Percentiles rank a stretch among this genome's conserved stretches.
These are phyloP conservation scores for Pyrochroa serraticornis DNA, from an alignment of 2,888 invertebrate species.

Conservation along the genomic window DNA sequence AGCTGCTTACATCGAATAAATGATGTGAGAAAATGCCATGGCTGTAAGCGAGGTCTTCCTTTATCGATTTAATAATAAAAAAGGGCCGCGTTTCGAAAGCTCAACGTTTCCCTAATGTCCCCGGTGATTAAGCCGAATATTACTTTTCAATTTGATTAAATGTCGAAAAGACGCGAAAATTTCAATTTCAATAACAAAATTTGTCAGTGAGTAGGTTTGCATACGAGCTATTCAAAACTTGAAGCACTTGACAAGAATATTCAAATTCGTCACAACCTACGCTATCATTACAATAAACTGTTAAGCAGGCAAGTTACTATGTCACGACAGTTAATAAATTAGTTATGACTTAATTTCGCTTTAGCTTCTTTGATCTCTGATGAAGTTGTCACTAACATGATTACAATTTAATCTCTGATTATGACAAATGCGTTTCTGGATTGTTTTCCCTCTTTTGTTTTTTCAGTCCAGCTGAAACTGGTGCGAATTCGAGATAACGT, in stretches of 20 bases:
- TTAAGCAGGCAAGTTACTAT: not conserved
- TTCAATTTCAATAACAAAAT: conserved; percentile 12
- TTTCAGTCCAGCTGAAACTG: not conserved
- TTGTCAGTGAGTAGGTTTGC: conserved; percentile 11
- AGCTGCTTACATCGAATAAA: conserved; percentile 3
- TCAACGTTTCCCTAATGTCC: conserved; percentile 13
- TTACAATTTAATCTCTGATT: conserved; percentile 3
- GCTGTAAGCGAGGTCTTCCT: conserved; percentile 9
- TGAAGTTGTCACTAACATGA: not conserved
- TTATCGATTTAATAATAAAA: conserved; percentile 25
- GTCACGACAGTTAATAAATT: conserved; percentile 19
- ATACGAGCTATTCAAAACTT: too few relatives aligned
- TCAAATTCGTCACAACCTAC: conserved; percentile 5
- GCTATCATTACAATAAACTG: conserved; percentile 1
- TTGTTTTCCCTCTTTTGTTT: conserved; percentile 3
- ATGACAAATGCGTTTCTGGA: conserved; percentile 13
- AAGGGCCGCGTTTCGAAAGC: conserved; percentile 12
- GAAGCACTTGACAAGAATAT: conserved; percentile 11
- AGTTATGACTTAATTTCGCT: conserved; percentile 12
- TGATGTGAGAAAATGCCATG: conserved; percentile 16
- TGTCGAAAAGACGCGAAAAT: conserved; percentile 14
- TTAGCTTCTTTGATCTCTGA: not conserved
- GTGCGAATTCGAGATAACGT: not conserved
- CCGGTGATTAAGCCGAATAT: conserved; percentile 24
- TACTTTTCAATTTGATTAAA: conserved; percentile 27